A percentile compares a stretch with the other conserved stretches of the same genome.
These are phyloP conservation scores for Neodiprion fabricii DNA, from an alignment of 1,140 invertebrate species.

Conservation along the genomic window DNA sequence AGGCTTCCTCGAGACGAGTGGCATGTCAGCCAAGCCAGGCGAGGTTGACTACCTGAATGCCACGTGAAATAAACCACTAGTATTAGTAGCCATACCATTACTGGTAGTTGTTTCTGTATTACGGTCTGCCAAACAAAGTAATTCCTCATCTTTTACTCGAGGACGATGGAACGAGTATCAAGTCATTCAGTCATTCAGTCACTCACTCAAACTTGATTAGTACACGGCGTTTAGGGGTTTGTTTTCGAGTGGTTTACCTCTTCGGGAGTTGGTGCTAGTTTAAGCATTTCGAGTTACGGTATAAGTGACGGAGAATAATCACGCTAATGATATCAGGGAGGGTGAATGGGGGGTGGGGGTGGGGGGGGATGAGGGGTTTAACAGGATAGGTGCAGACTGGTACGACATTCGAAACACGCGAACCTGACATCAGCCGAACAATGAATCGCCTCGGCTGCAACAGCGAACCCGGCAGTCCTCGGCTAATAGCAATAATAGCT, in stretches of 20 bases:
- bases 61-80: no score
- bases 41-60: no score
- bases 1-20: no score
- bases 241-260: conserved; percentile 33
- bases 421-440: conserved; percentile 28
- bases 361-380: conserved; percentile 19
- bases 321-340: conserved; percentile 46
- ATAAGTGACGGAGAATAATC: conserved; percentile 52
- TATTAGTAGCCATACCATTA: no score
- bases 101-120: no score
- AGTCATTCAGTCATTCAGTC: not conserved
- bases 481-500: conserved; percentile 1
- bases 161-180: conserved; percentile 34
- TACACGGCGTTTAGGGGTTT: not conserved
- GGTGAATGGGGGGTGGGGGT: conserved; percentile 10
- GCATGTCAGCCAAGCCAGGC: no score
- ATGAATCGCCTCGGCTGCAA: conserved; percentile 13
- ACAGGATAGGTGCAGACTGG: conserved; percentile 48
- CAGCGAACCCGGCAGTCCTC: conserved; percentile 7
- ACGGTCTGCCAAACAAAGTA: conserved; percentile 28
- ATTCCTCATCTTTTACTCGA: conserved; percentile 27
- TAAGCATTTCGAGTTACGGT: conserved; percentile 27
- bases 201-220: not conserved
- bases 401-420: conserved; percentile 40
- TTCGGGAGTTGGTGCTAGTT: conserved; percentile 18